Base-by-base conservation (phyloP, 1,140 invertebrate genomes). In the Heterodera carotae region DNA sequence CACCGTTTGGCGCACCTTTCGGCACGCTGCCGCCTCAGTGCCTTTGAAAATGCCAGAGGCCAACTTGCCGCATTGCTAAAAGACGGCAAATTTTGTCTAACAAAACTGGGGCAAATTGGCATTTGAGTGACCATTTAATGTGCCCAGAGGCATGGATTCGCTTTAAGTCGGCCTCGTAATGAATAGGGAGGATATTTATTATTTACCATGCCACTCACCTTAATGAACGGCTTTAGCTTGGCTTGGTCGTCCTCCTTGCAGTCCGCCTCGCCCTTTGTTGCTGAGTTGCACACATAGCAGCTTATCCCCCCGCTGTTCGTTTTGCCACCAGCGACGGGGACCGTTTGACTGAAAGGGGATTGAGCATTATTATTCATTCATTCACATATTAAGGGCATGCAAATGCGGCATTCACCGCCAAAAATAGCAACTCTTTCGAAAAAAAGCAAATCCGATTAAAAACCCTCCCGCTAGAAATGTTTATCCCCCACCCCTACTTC, bases 231-330 rank as follows among this genome's bases (percentile, higher is more conserved):
- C 31, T 79, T 81, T n/a, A 82, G 33, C 27, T 82, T 76, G 27
- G 56, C 79, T 29, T 34, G 29, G 69, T 84, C 78, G 25, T 77
- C 67, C 18, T 43, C 48, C 10, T 31, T 53, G 36, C 81, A 82
- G 25, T 84, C 74, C 12, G 79, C 29, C 59, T 82, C 67, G 2
- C 71, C 81, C n/a, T 36, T 60, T 56, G 36, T 81, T 25, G 62
- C 74, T 4, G 81, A 84, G 62, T 84, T 82, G 83, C 81, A 82
- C 36, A 69, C 31, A 60, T 84, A 82, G 27, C 79, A 84, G n/a
- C 34, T 82, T 29, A 80, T 67, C 39, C 48, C 31, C 15, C 69
- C 72, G 1, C 29, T 43, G 12, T 31, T 43, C 78, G 27, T 59
- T 67, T 69, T 29, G 33, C 8, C 27, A 39, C 43, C 36, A 33